These are phyloP conservation scores for Tokudaia tokunoshimensis DNA, from an alignment of 2,797 vertebrate species.

Conservation along the genomic window DNA sequence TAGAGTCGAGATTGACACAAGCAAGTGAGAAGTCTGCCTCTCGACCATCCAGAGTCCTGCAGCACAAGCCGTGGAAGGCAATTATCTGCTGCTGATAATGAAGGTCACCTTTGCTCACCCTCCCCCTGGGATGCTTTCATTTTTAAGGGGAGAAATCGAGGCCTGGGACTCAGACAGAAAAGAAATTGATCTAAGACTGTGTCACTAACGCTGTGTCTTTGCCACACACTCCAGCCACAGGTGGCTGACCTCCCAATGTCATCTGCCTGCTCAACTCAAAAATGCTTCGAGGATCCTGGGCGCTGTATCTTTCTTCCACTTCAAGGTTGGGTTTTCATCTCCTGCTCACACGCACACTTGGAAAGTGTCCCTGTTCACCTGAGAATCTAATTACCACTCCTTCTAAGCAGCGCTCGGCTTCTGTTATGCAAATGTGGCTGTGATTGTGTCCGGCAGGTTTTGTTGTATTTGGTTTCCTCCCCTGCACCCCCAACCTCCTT, in stretches of 20 bases:
- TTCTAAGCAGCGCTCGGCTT: constrained; percentile 69
- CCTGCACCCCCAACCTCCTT: neutral
- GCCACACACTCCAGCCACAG: fast-evolving
- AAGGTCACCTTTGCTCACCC: constrained; percentile 10
- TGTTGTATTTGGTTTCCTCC: constrained; percentile 8
- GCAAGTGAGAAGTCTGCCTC: neutral
- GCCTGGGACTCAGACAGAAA: neutral
- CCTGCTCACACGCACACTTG: neutral
- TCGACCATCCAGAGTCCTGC: neutral
- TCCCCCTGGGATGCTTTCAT: neutral
- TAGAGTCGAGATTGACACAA: neutral
- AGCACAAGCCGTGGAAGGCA: neutral
- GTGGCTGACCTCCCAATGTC: neutral
- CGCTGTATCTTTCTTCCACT: neutral
- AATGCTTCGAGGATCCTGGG: neutral
- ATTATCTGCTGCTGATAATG: constrained; percentile 19
- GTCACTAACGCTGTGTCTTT: neutral
- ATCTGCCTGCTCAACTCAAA: neutral
- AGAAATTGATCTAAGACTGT: neutral
- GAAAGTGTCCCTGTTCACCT: constrained; percentile 64
- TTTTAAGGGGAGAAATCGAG: neutral
- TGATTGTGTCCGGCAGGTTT: constrained; percentile 71
- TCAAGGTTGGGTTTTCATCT: constrained; percentile 68
- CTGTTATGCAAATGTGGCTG: constrained; percentile 80
- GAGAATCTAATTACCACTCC: constrained; percentile 80